Evolutionary conservation across 2,113 vertebrate species (phyloP).

Genomic region (Cepphus grylle): DNA sequence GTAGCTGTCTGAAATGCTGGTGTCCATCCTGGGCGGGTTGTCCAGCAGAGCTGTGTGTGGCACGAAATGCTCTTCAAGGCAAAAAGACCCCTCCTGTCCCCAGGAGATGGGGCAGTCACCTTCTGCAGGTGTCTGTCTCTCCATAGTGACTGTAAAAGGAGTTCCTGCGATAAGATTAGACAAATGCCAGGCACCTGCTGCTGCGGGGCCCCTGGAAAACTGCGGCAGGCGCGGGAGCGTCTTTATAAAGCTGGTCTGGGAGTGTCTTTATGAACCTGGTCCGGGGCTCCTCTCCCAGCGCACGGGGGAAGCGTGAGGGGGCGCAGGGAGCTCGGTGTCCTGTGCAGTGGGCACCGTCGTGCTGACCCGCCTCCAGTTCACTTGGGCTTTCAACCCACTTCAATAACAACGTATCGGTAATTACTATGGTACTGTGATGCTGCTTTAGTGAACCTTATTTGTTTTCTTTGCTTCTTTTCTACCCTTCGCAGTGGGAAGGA

Average conservation of each 20-base stretch:
- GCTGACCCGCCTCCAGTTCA: neutral
- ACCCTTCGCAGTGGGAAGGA: neutral
- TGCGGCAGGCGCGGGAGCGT: neutral
- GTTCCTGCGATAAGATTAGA: neutral
- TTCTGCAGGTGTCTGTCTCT: neutral
- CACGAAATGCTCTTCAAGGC: neutral
- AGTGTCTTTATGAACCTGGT: neutral
- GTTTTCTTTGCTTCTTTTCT: neutral
- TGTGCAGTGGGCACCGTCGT: neutral
- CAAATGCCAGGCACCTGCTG: neutral
- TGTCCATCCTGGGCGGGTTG: neutral
- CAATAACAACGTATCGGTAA: neutral
- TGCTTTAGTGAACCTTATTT: neutral
- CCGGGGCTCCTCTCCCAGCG: neutral
- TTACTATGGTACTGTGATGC: neutral
- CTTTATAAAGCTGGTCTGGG: neutral
- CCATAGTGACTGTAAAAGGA: fast-evolving
- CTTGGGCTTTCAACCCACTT: neutral
- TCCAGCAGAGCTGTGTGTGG: neutral
- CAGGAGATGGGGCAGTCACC: neutral
- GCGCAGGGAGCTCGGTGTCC: neutral
- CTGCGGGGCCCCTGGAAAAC: neutral
- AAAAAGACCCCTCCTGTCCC: neutral
- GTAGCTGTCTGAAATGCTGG: neutral
- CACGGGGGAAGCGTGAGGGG: fast-evolving